Conservation (phyloP, 2,113 vertebrate genomes). For the Oplegnathus fasciatus region DNA sequence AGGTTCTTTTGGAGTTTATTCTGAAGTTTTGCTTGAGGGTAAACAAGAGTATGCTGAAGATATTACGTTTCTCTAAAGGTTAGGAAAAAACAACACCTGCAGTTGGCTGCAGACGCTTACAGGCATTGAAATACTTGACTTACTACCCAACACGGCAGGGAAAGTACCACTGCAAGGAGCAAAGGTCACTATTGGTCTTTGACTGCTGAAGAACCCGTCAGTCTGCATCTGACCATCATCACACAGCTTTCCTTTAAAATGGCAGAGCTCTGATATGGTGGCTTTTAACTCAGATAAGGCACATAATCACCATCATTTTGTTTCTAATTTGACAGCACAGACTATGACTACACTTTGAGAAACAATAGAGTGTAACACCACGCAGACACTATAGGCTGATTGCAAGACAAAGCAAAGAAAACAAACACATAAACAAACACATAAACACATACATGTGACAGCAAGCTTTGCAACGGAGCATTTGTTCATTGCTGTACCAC, state of each 20-base stretch:
- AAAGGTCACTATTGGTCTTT: conserved; percentile 33
- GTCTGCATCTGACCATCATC: conserved; percentile 16
- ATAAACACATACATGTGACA: conserved; percentile 18
- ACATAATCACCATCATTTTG: not conserved
- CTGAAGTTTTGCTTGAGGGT: not conserved
- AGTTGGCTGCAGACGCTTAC: conserved; percentile 5
- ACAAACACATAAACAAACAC: conserved; percentile 13
- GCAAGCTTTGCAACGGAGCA: conserved; percentile 5
- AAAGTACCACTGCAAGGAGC: conserved; percentile 8
- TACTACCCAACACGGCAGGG: not conserved
- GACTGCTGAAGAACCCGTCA: conserved; percentile 27
- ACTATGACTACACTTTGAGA: not conserved
- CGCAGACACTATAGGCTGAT: not conserved
- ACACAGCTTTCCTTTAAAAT: not conserved
- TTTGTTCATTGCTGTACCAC: conserved; percentile 23
- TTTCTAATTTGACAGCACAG: not conserved
- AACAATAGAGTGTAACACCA: not conserved
- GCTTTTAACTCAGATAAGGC: not conserved
- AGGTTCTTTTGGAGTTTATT: conserved; percentile 5
- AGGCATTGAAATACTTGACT: conserved; percentile 2
- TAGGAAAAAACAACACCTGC: not conserved
- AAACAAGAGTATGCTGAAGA: not conserved
- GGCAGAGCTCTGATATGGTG: not conserved
- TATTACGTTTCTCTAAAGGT: not conserved
- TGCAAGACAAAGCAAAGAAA: conserved; percentile 34